Base-by-base conservation (phyloP, 2,888 invertebrate species). In the Leucoma salicis region DNA sequence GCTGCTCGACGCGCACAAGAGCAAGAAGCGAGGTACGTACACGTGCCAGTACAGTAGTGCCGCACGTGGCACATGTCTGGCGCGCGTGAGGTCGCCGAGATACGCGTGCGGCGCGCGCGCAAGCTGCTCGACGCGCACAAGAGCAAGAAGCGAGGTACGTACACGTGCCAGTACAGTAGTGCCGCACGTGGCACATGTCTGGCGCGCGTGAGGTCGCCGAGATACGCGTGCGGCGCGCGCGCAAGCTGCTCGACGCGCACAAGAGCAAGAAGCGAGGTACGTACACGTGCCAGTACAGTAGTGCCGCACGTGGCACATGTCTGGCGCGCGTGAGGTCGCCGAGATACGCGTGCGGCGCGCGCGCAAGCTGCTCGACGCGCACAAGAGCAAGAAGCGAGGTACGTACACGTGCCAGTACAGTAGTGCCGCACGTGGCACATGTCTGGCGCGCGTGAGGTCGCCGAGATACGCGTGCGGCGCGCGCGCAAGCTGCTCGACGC, bases 31-130 rank as follows among this genome's bases (percentile, higher is more conserved):
- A 11, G 29, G 29, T 29, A 21, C 1, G 3, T 2, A 8, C 3
- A n/a, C n/a, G n/a, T n/a, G n/a, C n/a, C n/a, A n/a, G n/a, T n/a
- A n/a, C n/a, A n/a, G n/a, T n/a, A n/a, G n/a, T n/a, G n/a, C n/a
- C n/a, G n/a, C n/a, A n/a, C 13, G 29, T 12, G 29, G 13, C 14
- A 29, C 12, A 13, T 29, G 29, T 5, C 4, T 6, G 29, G 13
- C 13, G 71, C 75, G 8, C 78, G 78, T 55, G 60, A 49, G 0
- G 61, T 69, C 13, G 75, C 74, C 14, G 53, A 61, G 13, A 41
- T 71, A 0, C 57, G 76, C 7, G 68, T 74, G 1, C 58, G 66
- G 7, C 66, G 69, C 14, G 70, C 75, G 0, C 34, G 68, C 0
- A 57, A 51, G 7, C 49, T 62, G 37, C 58, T 71, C 13, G 63